Percentiles rank a stretch among this genome's conserved stretches.
phyloP scores from a whole-genome alignment of 2,797 vertebrate species.

The Gambelia wislizenii region DNA sequence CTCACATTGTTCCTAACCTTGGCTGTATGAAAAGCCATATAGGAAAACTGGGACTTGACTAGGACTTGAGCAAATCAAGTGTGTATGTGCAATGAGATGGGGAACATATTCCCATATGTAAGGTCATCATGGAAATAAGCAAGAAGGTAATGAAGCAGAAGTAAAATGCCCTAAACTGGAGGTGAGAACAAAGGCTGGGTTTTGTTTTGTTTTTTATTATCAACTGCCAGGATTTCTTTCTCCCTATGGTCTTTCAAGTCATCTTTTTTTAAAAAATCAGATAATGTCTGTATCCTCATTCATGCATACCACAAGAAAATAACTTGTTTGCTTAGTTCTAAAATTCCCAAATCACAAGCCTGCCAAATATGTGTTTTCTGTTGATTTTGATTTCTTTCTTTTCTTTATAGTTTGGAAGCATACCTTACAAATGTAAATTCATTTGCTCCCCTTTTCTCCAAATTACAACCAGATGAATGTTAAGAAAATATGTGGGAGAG shows the following conservation, averaged over 20 bases:
- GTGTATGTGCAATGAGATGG: not conserved
- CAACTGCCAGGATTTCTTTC: not conserved
- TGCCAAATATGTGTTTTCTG: not conserved
- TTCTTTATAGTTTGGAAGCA: not conserved
- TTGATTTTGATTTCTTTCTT: conserved; percentile 37
- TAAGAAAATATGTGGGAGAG: conserved; percentile 47
- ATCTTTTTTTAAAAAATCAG: accelerated
- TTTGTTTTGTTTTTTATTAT: not conserved
- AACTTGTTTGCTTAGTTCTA: conserved; percentile 2
- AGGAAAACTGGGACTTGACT: not conserved
- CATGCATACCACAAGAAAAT: accelerated
- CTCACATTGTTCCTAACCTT: not conserved
- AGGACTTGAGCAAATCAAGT: not conserved
- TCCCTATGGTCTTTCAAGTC: not conserved
- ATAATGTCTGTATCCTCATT: not conserved
- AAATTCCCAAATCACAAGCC: accelerated
- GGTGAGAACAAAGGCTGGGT: not conserved
- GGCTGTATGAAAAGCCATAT: not conserved
- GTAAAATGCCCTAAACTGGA: not conserved
- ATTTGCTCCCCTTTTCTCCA: not conserved
- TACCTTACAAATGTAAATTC: not conserved
- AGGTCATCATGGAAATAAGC: not conserved
- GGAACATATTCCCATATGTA: not conserved
- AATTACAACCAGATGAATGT: conserved; percentile 21
- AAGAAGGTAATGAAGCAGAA: not conserved